Base-by-base conservation (phyloP, 2,888 invertebrate species). In the Hirtodrosophila duncani region DNA sequence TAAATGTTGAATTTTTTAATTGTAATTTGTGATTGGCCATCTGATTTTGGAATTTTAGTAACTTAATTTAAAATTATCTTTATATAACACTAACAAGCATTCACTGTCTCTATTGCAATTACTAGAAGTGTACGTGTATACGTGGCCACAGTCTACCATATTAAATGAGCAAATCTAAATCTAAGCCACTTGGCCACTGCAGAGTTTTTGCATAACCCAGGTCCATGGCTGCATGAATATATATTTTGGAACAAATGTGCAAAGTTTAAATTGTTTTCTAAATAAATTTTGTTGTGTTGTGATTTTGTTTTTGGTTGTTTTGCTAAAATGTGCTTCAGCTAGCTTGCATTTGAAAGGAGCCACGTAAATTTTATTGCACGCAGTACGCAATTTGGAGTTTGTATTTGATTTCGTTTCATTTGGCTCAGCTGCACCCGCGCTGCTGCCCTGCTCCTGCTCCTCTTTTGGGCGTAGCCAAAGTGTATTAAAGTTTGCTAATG, bases 221-320 rank as follows among this genome's bases (percentile, higher is more conserved):
- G 51, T 59, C 39, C 43, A 50, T 38, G 31, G 45, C 24, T 38
- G 41, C 41, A 26, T 23, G 38, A 45, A 60, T 78, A 71, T 66
- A 69, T 79, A 75, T 56, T 79, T 67, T 58, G 63, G 70, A 77
- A 72, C 77, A 83, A 80, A 83, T 80, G 79, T 75, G 82, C 63
- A 81, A 80, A 80, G 82, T 80, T 80, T 75, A 83, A 83, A 80
- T 80, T 83, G 79, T 81, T 83, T 83, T 71, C 60, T 38, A 82
- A 70, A 81, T 67, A 69, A 48, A 64, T 74, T 61, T n/a, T n/a
- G n/a, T n/a, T n/a, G n/a, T n/a, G n/a, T n/a, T n/a, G n/a, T n/a
- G n/a, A n/a, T n/a, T n/a, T n/a, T n/a, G n/a, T n/a, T n/a, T n/a
- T n/a, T n/a, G n/a, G n/a, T n/a, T n/a, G n/a, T n/a, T 63, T 48